Evolutionary conservation across 2,888 invertebrate species (phyloP), one percentile per base, ranked within the genome.

Genomic region (Theodoxus fluviatilis): DNA sequence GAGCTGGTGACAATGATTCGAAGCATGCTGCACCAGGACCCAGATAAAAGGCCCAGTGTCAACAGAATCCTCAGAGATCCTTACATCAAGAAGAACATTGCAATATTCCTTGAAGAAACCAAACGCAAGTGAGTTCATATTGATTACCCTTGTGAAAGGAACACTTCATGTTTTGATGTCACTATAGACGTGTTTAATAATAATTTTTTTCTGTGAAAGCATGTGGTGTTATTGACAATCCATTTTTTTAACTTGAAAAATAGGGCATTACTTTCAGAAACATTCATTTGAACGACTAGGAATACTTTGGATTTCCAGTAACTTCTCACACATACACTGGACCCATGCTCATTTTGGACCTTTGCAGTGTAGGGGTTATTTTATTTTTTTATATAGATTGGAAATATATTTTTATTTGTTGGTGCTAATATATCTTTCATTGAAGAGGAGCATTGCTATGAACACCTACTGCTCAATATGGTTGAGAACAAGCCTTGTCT

Each of bases 1-100:
- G 86, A 88, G 31, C 75, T 88, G 55, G 76, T 83, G 31, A 75
- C 75, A 25, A 73, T 88, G 38, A 84, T 88, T 69, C 78, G 81
- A n/a, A 81, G 80, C 31, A 87, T 88, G 88, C 77, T 88, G 22
- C 84, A 85, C 69, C 83, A 86, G 64, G 82, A 86, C 70, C 87
- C 88, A 15, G 83, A 82, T 28, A 84, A 82, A 72, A 76, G 88
- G 40, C 88, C 88, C 3, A 84, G 82, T 66, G 86, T 87, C 12
- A 86, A 85, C 68, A 77, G 85, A 61, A 85, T 88, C 52, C 80
- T 88, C 38, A 79, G 87, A 49, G 85, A 87, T 74, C 82, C 84
- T 9, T 88, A 85, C 75, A 86, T 88, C 78, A 85, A 85, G 74
- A 83, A 83, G 73, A 86, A 87, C 72, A 88, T 88, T 68, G 84